These are phyloP conservation scores for Astreopora myriophthalma DNA, from an alignment of 64 coral and sea anemone genomes.

Conservation along the genomic window DNA sequence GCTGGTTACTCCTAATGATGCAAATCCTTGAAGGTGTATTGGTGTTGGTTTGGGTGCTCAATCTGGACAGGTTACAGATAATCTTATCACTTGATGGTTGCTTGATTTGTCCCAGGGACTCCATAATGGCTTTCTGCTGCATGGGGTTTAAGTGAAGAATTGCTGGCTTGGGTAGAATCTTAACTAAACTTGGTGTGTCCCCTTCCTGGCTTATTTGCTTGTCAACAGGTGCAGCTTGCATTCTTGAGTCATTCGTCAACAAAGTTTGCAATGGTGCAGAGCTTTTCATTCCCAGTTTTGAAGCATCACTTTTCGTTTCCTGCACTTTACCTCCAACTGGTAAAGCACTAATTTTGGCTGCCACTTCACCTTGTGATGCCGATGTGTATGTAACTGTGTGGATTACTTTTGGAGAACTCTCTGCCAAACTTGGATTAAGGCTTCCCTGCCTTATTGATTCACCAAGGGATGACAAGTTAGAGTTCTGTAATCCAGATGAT, in stretches of 20 bases:
- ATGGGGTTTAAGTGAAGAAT: slow-evolving; percentile 10
- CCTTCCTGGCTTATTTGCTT: not conserved
- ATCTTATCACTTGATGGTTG: slow-evolving; percentile 45
- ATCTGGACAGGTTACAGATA: slow-evolving; percentile 21
- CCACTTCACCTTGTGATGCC: not conserved
- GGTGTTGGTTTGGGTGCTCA: not conserved
- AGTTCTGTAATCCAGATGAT: not conserved
- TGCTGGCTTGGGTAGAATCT: slow-evolving; percentile 28
- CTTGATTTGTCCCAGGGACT: slow-evolving; percentile 22
- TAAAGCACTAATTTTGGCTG: not conserved
- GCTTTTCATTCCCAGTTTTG: not conserved
- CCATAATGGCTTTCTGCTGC: slow-evolving; percentile 11
- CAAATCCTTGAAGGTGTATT: not conserved
- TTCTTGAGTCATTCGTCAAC: not conserved
- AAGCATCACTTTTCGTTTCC: not conserved
- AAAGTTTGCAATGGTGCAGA: not conserved
- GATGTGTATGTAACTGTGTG: not conserved
- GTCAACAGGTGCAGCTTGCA: not conserved
- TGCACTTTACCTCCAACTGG: not conserved
- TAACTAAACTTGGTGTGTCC: not conserved
- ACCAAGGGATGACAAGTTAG: not conserved
- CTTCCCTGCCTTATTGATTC: slow-evolving; percentile 10
- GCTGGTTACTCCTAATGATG: slow-evolving; percentile 12
- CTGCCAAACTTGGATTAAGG: not conserved
- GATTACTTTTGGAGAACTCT: slow-evolving; percentile 5